Evolutionary conservation across 2,113 vertebrate species (phyloP), one percentile per base, ranked within the genome.

Genomic region (Glaucomys volans): DNA sequence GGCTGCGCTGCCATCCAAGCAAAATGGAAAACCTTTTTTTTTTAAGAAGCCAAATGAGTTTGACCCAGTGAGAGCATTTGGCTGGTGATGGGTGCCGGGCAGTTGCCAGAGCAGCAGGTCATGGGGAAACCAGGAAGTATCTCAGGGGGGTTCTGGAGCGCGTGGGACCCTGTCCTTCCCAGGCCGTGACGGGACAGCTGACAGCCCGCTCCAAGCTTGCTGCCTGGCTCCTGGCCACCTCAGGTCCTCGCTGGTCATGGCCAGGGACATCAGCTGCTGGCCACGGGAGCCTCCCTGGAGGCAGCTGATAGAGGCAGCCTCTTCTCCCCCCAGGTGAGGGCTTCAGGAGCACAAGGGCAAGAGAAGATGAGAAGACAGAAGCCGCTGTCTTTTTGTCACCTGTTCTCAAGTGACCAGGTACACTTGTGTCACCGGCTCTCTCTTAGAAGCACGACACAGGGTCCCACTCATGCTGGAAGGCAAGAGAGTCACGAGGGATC

Each of bases 231-330:
- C 40, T 9, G 32, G 67, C 62, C 69, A 28, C 14, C 67, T 30
- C 12, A 0, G 2, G 7, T 9, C 10, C 90, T 47, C 0, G 0
- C 77, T 2, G 12, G 40, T 67, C 5, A 0, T 26, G 54, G 18
- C 32, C 0, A 0, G 54, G 69, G 35, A 40, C 47, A 1, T 54
- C 66, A 40, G n/a, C 50, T 87, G 37, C 50, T 32, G 0, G 28
- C 76, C 69, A 35, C 2, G 0, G 18, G 35, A 82, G 62, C 57
- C 59, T 44, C 52, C 71, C 32, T 14, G 2, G 1, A 4, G 54
- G 40, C 30, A 2, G 44, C 72, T 71, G 42, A 26, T 30, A 30
- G 54, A 57, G 13, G 40, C 59, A 30, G 52, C 24, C n/a, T 64
- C 26, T 24, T 52, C 14, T 22, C 40, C 40, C 66, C 40, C 74